Conservation (phyloP, 2,797 vertebrate species). For the Enteromius anoplus region DNA sequence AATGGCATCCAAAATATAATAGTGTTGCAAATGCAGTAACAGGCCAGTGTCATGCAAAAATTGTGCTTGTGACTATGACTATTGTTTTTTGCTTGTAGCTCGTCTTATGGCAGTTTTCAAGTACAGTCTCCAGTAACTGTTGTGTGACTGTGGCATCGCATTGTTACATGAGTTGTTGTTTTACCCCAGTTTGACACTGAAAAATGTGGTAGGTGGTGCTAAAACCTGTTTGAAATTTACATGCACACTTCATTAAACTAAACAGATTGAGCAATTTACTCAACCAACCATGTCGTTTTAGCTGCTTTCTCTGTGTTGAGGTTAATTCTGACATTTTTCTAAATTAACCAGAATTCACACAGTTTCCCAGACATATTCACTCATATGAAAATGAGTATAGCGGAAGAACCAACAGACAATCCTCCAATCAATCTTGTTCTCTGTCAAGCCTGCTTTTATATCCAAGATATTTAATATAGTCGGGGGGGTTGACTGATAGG, state of each 20-base stretch:
- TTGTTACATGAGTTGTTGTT: neutral
- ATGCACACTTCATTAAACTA: neutral
- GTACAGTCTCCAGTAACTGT: neutral
- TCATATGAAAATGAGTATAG: neutral
- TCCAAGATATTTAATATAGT: neutral
- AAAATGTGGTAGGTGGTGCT: neutral
- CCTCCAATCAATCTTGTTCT: neutral
- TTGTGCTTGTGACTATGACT: neutral
- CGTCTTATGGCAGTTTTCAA: neutral
- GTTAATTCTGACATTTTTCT: neutral
- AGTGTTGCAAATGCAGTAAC: no score
- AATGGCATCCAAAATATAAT: no score
- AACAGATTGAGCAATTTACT: neutral
- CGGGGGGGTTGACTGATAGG: neutral
- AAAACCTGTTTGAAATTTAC: neutral
- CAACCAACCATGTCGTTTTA: neutral
- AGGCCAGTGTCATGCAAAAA: neutral
- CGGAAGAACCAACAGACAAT: neutral
- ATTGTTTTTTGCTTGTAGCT: neutral
- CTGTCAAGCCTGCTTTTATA: neutral
- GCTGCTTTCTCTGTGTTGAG: neutral
- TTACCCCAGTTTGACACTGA: neutral
- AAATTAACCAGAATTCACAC: neutral
- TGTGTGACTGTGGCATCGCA: no score
- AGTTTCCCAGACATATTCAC: neutral